These are phyloP conservation scores for Zhuqinia jingwanae DNA, from an alignment of 2,888 invertebrate species.

Conservation along the genomic window DNA sequence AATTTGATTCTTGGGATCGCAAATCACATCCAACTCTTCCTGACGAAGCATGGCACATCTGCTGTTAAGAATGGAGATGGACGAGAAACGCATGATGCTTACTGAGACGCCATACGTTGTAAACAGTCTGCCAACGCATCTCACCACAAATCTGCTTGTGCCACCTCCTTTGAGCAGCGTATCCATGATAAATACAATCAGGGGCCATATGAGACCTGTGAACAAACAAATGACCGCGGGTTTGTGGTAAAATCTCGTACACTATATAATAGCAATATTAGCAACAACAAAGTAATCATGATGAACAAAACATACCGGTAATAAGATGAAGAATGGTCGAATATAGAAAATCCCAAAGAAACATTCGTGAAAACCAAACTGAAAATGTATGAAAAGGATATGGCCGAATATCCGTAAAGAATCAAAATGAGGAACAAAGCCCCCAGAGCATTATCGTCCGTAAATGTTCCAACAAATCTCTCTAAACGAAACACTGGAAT, in stretches of 20 bases:
- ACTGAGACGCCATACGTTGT: conserved; percentile 76
- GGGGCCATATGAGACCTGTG: conserved; percentile 67
- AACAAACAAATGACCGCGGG: neutral
- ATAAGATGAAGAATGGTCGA: conserved; percentile 80
- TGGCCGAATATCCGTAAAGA: conserved; percentile 84
- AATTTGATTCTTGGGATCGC: conserved; percentile 73
- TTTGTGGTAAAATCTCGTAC: neutral
- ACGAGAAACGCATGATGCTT: conserved; percentile 77
- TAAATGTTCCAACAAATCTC: conserved; percentile 61
- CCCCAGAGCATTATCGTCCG: conserved; percentile 79
- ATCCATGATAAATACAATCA: conserved; percentile 62
- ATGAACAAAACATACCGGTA: conserved; percentile 64
- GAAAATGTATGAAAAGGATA: conserved; percentile 86
- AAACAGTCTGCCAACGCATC: conserved; percentile 69
- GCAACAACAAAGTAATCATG: too few species aligned
- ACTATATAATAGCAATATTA: conserved; percentile 3
- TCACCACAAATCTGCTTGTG: neutral
- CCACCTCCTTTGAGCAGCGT: conserved; percentile 48
- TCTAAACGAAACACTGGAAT: conserved; percentile 69
- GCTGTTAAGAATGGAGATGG: conserved; percentile 75
- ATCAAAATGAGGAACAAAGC: conserved; percentile 82
- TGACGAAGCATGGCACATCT: conserved; percentile 75
- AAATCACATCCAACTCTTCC: conserved; percentile 74
- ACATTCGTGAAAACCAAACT: conserved; percentile 82
- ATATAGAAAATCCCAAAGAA: conserved; percentile 82